A percentile compares a stretch with the other conserved stretches of the same genome.
phyloP scores from a whole-genome alignment of 1,140 invertebrate genomes.

The Diachasma alloeum region DNA sequence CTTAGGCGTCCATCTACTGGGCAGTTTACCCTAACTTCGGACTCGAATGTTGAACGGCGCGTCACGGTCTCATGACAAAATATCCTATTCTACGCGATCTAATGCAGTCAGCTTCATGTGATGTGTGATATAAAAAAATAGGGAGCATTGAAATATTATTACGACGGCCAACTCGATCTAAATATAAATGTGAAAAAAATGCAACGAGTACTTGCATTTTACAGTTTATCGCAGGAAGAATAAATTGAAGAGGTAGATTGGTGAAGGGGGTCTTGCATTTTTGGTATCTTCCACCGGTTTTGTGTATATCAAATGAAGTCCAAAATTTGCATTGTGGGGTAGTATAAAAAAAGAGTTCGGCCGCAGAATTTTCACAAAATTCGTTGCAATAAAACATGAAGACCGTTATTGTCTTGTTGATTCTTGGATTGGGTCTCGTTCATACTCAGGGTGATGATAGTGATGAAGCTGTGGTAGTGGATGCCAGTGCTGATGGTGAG shows the following conservation, averaged over 20 bases:
- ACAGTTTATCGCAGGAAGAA: neutral
- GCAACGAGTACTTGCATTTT: neutral
- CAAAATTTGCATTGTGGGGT: neutral
- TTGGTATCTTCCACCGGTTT: neutral
- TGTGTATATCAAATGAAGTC: neutral
- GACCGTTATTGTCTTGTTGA: neutral
- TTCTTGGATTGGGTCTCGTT: neutral
- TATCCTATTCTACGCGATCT: too few species aligned
- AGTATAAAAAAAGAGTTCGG: neutral
- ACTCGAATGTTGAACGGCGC: too few species aligned
- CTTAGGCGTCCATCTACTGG: too few species aligned
- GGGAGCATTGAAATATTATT: neutral
- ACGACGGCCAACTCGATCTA: neutral
- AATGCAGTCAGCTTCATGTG: too few species aligned
- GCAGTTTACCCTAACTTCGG: too few species aligned
- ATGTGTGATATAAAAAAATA: too few species aligned
- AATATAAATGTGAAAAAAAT: neutral
- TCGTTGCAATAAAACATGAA: neutral
- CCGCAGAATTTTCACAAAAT: neutral
- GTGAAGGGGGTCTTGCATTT: neutral
- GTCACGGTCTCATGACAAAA: too few species aligned
- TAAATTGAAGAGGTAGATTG: neutral
- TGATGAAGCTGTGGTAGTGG: neutral
- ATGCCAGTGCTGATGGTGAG: neutral
- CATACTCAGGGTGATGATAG: neutral